phyloP scores from a whole-genome alignment of 2,888 invertebrate genomes.

The Eristalis arbustorum region DNA sequence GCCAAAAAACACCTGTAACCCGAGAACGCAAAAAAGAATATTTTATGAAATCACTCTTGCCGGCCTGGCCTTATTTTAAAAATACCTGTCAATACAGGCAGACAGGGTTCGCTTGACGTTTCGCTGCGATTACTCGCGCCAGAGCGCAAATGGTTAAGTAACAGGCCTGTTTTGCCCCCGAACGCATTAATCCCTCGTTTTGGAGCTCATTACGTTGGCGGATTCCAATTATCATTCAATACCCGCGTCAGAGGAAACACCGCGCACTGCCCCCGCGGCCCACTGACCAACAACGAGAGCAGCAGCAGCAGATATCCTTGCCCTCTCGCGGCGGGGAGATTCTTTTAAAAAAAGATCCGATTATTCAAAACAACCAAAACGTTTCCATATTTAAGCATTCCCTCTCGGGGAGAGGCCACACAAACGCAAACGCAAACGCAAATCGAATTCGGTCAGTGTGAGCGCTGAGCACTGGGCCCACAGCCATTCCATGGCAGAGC shows the following conservation, averaged over 20 bases:
- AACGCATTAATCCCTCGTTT: background rate
- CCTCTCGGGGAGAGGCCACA: constrained; percentile 33
- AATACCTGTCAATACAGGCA: background rate
- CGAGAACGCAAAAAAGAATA: background rate
- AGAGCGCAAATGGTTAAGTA: background rate
- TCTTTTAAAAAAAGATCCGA: constrained; percentile 18
- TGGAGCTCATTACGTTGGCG: background rate
- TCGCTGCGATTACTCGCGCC: background rate
- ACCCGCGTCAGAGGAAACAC: background rate
- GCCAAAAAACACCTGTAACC: background rate
- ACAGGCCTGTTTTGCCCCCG: background rate
- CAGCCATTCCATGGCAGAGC: constrained; percentile 3
- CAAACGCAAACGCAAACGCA: constrained; percentile 35
- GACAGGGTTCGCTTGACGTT: background rate
- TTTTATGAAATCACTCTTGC: background rate
- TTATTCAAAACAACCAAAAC: constrained; percentile 43
- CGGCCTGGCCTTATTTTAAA: background rate
- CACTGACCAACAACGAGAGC: background rate
- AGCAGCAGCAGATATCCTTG: background rate
- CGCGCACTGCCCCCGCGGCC: background rate
- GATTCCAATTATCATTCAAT: background rate
- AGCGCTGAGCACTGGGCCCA: no score
- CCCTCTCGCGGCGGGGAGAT: background rate
- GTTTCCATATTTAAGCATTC: constrained; percentile 57
- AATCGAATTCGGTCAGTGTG: background rate